Conservation (phyloP, 2,888 invertebrate species). For the Aspidapion aeneum region DNA sequence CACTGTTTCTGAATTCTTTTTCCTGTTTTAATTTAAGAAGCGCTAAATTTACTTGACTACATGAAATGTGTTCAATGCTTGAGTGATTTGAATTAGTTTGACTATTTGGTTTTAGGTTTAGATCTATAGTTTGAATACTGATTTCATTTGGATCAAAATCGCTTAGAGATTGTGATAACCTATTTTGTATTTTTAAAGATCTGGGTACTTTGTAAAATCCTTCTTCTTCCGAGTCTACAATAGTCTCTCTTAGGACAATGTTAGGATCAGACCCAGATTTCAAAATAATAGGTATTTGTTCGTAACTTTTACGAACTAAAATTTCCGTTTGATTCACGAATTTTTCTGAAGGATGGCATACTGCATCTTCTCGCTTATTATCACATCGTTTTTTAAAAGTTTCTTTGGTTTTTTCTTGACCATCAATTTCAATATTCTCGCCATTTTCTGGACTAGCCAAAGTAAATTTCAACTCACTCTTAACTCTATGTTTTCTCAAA, state of each 20-base stretch:
- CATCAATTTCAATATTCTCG: slow-evolving; percentile 5
- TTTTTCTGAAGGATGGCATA: slow-evolving; percentile 28
- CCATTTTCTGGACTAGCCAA: slow-evolving; percentile 27
- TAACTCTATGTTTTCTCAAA: slow-evolving; percentile 21
- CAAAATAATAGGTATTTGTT: slow-evolving; percentile 27
- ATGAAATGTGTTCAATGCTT: slow-evolving; percentile 45
- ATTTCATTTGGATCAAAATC: slow-evolving; percentile 40
- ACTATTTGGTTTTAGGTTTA: slow-evolving; percentile 23
- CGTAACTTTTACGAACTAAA: slow-evolving; percentile 24
- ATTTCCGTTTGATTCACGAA: slow-evolving; percentile 32
- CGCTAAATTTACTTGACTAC: slow-evolving; percentile 37
- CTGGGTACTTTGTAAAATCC: slow-evolving; percentile 46
- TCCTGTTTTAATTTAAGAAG: slow-evolving; percentile 16
- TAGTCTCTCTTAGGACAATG: slow-evolving; percentile 31
- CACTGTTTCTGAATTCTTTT: slow-evolving; percentile 17
- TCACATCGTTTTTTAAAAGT: background rate
- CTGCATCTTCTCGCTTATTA: background rate
- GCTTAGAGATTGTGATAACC: slow-evolving; percentile 43
- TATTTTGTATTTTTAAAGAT: slow-evolving; percentile 33
- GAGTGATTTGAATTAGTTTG: slow-evolving; percentile 34
- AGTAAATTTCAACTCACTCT: slow-evolving; percentile 41
- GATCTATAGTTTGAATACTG: slow-evolving; percentile 12
- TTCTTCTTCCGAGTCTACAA: slow-evolving; percentile 29
- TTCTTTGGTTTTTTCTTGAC: background rate
- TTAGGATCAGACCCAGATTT: slow-evolving; percentile 46